Conservation (phyloP, 2,113 vertebrate species). For the Tragelaphus strepsiceros region DNA sequence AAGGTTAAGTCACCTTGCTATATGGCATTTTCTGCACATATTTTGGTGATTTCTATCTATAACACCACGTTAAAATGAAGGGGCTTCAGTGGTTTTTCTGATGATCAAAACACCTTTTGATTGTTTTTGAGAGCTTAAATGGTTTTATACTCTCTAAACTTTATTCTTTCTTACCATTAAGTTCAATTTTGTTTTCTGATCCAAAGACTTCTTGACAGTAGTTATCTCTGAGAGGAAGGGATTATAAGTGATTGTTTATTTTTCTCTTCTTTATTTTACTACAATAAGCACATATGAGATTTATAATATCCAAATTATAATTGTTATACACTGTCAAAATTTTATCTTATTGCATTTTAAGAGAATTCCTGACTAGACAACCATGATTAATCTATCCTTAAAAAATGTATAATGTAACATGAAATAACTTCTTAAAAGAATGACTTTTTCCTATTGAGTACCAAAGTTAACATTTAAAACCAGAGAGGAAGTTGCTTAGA, state of each 20-base stretch:
- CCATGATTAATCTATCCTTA: neutral
- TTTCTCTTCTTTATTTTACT: neutral
- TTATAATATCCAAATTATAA: neutral
- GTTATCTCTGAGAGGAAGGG: neutral
- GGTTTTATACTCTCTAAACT: neutral
- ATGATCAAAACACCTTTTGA: conserved; percentile 5
- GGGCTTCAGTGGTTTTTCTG: neutral
- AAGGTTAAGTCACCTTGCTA: neutral
- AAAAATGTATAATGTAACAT: neutral
- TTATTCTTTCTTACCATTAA: neutral
- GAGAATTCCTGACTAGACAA: neutral
- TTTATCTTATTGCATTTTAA: neutral
- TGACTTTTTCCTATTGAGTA: neutral
- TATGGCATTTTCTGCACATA: neutral
- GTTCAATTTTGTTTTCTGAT: neutral
- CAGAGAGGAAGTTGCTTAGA: neutral
- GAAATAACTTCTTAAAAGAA: neutral
- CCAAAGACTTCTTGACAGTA: neutral
- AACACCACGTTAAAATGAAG: neutral
- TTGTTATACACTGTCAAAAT: neutral
- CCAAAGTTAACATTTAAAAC: neutral
- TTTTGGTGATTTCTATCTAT: conserved; percentile 26
- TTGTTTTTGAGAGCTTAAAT: neutral
- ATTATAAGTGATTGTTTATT: neutral
- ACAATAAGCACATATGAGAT: neutral